Percentiles rank a stretch among this genome's conserved stretches.
phyloP scores from a whole-genome alignment of 2,797 vertebrate genomes.

The Ptychadena robeensis region DNA sequence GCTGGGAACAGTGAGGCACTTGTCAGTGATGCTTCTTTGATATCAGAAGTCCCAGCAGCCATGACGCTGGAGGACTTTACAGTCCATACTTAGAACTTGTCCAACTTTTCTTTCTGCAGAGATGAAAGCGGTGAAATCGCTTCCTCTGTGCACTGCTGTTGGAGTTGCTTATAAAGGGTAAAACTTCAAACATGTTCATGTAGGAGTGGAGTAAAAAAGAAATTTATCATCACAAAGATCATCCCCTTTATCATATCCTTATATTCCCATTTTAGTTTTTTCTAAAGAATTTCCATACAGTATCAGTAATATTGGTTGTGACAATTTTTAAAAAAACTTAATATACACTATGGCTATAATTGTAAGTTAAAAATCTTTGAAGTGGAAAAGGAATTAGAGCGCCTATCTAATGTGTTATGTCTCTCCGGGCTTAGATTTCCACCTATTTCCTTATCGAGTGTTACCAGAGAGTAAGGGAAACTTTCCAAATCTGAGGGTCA shows the following conservation, averaged over 20 bases:
- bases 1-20: constrained; percentile 1
- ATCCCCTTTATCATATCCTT: neutral
- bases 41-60: neutral
- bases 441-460: no score
- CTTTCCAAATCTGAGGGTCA: no score
- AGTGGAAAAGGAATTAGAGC: no score
- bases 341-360: no score
- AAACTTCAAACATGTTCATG: neutral
- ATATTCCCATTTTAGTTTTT: no score
- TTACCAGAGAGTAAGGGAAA: no score
- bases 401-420: no score
- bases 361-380: no score
- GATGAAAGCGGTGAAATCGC: neutral
- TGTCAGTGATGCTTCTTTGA: constrained; percentile 28
- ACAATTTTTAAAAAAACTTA: no score
- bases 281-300: no score
- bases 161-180: neutral
- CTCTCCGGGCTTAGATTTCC: no score
- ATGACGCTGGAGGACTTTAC: constrained; percentile 13
- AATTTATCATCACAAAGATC: neutral
- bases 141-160: neutral
- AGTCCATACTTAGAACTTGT: neutral
- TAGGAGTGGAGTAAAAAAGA: neutral
- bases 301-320: no score
- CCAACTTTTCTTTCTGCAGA: neutral